phyloP scores from a whole-genome alignment of 2,797 vertebrate genomes.

The Carcharodon carcharias region DNA sequence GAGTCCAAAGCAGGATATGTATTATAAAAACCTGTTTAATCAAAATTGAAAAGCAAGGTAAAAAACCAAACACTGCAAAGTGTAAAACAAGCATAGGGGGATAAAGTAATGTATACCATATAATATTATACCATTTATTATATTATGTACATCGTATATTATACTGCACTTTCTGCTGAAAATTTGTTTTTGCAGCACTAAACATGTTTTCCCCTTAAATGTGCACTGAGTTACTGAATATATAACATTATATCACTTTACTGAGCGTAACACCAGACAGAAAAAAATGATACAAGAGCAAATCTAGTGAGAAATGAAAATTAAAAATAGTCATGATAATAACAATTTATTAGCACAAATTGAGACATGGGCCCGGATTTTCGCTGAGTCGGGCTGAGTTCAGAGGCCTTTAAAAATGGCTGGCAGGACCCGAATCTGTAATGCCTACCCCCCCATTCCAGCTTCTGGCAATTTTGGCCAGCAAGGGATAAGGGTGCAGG shows the following conservation, averaged over 20 bases:
- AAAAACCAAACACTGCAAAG: neutral
- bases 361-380: neutral
- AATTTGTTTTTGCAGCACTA: neutral
- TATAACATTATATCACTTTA: neutral
- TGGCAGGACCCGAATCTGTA: no score
- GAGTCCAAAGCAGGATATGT: neutral
- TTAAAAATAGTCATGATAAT: conserved; percentile 34
- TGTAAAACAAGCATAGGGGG: neutral
- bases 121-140: neutral
- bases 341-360: neutral
- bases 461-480: no score
- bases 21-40: neutral
- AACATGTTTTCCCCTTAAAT: neutral
- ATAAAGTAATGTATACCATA: neutral
- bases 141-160: no score
- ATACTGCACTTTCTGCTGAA: neutral
- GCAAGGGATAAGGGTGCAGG: no score
- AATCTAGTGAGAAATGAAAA: neutral
- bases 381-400: no score
- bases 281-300: neutral
- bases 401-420: no score
- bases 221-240: neutral
- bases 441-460: no score
- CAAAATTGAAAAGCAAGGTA: neutral
- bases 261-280: neutral